Evolutionary conservation across 2,113 vertebrate genomes (phyloP), one percentile per base, ranked within the genome.

Genomic region (Pseudopipra pipra): DNA sequence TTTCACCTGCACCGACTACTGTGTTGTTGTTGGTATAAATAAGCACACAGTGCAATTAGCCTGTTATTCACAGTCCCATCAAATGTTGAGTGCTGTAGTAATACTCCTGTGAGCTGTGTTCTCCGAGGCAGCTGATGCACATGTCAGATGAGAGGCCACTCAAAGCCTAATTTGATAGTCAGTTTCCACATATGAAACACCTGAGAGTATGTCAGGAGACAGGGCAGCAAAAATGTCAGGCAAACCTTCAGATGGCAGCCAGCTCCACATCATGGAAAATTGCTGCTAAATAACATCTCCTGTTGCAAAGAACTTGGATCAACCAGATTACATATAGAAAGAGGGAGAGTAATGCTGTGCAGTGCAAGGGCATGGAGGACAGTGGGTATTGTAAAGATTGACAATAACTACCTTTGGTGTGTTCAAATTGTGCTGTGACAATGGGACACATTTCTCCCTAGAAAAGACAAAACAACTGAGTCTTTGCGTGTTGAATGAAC

Each of bases 1-100:
- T 90, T 74, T 92, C 79, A 95, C 91, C 94, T 96, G 86, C 80
- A 52, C 43, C 23, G 76, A 30, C 59, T 85, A 49, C 33, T 18
- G 21, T 59, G 82, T 75, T 72, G 37, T 27, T 74, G 54, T 82
- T 83, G 82, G 59, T 74, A 80, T 75, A 86, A 94, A 89, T 77
- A 92, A 80, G 13, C 62, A 28, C 7, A 8, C 49, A 20, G 55
- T 7, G 5, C 76, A 51, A 43, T 71, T 43, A 62, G 56, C 39
- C 37, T 43, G 22, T 47, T 61, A 65, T 62, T 86, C 76, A 58
- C 46, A 14, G 59, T 20, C 72, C 86, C 47, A 65, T 51, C 58
- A 61, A 16, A 52, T 18, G 31, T 2, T 9, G 33, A 82, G 33
- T 43, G 51, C 70, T 70, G 37, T 49, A 78, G 68, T 28, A 67